Base-by-base conservation (phyloP, 1,140 invertebrate species). In the Elysia chlorotica region DNA sequence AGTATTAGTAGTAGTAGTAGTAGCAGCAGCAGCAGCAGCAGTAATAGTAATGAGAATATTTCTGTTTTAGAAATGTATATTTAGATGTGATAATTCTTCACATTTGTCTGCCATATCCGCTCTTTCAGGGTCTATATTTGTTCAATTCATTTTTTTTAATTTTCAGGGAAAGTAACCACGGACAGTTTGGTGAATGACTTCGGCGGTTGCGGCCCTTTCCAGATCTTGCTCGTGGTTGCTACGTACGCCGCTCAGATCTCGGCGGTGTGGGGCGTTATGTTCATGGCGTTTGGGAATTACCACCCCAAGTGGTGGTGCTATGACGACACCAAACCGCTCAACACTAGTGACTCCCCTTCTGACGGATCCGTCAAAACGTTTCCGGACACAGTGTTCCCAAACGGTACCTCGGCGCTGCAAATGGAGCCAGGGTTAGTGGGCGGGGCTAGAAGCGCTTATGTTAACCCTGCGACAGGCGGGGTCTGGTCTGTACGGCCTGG, bases 281-380 rank as follows among this genome's bases (percentile, higher is more conserved):
- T 65, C 48, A 73, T 73, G 71, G 31, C 53, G 1, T 73, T 54
- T 23, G 62, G 41, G 25, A 57, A 37, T 17, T 54, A 54, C n/a
- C 19, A 54, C 33, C 25, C 41, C 14, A 31, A 35, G 17, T 73
- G 71, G 71, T 35, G 59, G 33, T 73, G 71, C 38, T 30, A 48
- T 25, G 35, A 70, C 28, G 28, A 23, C 54, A 4, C 19, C 21
- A 59, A 14, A 38, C 2, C 2, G 17, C 2, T 23, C 0, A 33
- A 30, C 54, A 61, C 14, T 10, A n/a, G 6, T 33, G 56, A 2
- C 41, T n/a, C 41, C n/a, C 41, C 41, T 10, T 48, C 41, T 48
- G 41, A 48, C n/a, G 61, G 0, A 19, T 37, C 36, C 19, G 33
- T 23, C 1, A 6, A 25, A 1, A 41, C 37, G 1, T 25, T 36